phyloP scores from a whole-genome alignment of 2,888 invertebrate species.

The Erannis defoliaria region DNA sequence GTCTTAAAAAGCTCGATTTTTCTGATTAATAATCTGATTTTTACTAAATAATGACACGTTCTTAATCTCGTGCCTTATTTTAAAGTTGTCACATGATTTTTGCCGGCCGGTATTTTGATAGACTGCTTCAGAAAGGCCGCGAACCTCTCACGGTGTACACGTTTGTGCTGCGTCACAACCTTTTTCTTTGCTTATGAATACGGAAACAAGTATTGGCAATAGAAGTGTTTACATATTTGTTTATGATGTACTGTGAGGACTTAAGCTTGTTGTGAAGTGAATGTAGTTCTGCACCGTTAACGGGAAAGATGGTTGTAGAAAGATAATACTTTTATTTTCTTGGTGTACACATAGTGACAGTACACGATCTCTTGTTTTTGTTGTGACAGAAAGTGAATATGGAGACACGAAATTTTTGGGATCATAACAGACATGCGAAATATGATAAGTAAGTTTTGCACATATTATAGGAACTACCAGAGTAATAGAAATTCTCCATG shows the following conservation, averaged over 20 bases:
- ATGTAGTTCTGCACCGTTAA: conserved; percentile 52
- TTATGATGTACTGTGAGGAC: conserved; percentile 66
- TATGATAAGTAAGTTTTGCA: conserved; percentile 75
- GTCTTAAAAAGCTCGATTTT: not conserved
- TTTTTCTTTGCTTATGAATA: conserved; percentile 61
- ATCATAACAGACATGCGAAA: conserved; percentile 78
- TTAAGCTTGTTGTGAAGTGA: conserved; percentile 48
- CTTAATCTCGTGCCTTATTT: conserved; percentile 67
- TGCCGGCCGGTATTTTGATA: conserved; percentile 10
- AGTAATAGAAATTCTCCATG: not conserved
- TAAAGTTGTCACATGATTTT: conserved; percentile 69
- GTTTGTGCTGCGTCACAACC: conserved; percentile 47
- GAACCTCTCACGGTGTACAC: conserved; percentile 57
- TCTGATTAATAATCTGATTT: not conserved
- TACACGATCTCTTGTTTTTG: conserved; percentile 59
- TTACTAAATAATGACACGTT: conserved; percentile 53
- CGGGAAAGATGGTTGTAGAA: conserved; percentile 59
- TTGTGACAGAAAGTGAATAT: conserved; percentile 72
- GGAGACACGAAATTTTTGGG: conserved; percentile 81
- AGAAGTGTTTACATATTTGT: conserved; percentile 50
- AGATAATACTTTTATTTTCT: conserved; percentile 47
- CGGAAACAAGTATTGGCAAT: conserved; percentile 55
- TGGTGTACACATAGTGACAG: conserved; percentile 58
- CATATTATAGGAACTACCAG: not conserved
- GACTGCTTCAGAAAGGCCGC: conserved; percentile 57